A percentile compares a stretch with the other conserved stretches of the same genome.
phyloP scores from a whole-genome alignment of 2,113 vertebrate genomes.

The Xiphophorus hellerii region DNA sequence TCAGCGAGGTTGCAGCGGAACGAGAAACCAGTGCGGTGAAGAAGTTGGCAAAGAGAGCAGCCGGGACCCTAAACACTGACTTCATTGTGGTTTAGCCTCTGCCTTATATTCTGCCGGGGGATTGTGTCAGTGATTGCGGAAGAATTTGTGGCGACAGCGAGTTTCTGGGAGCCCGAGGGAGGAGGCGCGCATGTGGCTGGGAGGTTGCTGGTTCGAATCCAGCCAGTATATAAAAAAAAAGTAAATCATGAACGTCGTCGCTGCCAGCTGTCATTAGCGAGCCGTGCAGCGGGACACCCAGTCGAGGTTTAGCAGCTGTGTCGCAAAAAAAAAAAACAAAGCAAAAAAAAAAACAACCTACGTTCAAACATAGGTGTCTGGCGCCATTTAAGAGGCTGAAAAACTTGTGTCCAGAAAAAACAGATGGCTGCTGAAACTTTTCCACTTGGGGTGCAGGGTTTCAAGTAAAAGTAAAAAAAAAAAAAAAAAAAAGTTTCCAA shows the following conservation, averaged over 20 bases:
- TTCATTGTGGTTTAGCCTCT: slow-evolving; percentile 73
- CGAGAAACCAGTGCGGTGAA: slow-evolving; percentile 65
- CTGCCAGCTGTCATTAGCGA: slow-evolving; percentile 59
- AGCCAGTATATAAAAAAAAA: neutral
- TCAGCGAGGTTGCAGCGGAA: slow-evolving; percentile 65
- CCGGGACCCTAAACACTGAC: slow-evolving; percentile 68
- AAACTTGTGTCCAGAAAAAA: slow-evolving; percentile 24
- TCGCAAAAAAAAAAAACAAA: slow-evolving; percentile 17
- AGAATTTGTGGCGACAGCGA: slow-evolving; percentile 52
- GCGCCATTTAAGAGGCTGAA: slow-evolving; percentile 35
- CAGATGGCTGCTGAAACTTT: slow-evolving; percentile 21
- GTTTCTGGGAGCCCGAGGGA: slow-evolving; percentile 56
- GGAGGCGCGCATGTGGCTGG: slow-evolving; percentile 53
- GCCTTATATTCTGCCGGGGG: slow-evolving; percentile 67
- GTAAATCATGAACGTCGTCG: slow-evolving; percentile 36
- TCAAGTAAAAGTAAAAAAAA: neutral
- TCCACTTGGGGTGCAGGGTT: slow-evolving; percentile 4
- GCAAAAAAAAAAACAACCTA: neutral
- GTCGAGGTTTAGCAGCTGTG: slow-evolving; percentile 37
- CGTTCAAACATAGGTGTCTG: slow-evolving; percentile 19
- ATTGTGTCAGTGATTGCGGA: slow-evolving; percentile 60
- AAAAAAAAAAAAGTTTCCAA: neutral
- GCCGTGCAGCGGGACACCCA: slow-evolving; percentile 31
- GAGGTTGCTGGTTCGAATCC: slow-evolving; percentile 40
- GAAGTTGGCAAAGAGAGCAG: slow-evolving; percentile 56